A percentile compares a stretch with the other conserved stretches of the same genome.
These are phyloP conservation scores for Apis dorsata DNA, from an alignment of 1,140 invertebrate species.

Conservation along the genomic window DNA sequence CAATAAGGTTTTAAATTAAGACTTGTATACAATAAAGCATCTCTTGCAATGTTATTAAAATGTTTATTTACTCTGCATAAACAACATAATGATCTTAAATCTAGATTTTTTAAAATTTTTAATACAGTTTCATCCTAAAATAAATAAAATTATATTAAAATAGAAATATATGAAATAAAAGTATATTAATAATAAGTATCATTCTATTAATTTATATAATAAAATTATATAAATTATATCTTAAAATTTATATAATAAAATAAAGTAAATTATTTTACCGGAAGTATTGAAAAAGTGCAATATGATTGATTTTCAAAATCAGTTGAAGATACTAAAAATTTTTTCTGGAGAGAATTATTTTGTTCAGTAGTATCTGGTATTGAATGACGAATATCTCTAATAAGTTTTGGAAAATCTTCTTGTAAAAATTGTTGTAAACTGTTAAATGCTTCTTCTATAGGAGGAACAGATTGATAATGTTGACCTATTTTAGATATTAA, in stretches of 20 bases:
- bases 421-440: slow-evolving; percentile 77
- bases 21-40: slow-evolving; percentile 88
- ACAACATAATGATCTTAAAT: slow-evolving; percentile 87
- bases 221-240: too few species aligned
- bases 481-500: slow-evolving; percentile 71
- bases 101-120: slow-evolving; percentile 88
- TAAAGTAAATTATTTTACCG: slow-evolving; percentile 68
- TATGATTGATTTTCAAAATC: slow-evolving; percentile 61
- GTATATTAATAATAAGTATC: slow-evolving; percentile 28
- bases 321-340: background rate
- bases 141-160: slow-evolving; percentile 60
- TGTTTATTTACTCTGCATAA: slow-evolving; percentile 88
- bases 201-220: slow-evolving; percentile 13
- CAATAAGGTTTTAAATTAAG: slow-evolving; percentile 89
- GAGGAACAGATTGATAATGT: slow-evolving; percentile 75
- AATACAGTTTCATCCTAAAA: slow-evolving; percentile 86
- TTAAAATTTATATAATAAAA: slow-evolving; percentile 26
- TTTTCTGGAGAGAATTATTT: slow-evolving; percentile 21
- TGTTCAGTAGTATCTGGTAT: slow-evolving; percentile 55
- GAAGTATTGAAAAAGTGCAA: slow-evolving; percentile 75
- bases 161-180: slow-evolving; percentile 57
- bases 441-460: slow-evolving; percentile 76
- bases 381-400: slow-evolving; percentile 73
- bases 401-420: slow-evolving; percentile 77
- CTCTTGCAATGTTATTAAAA: slow-evolving; percentile 87